Evolutionary conservation across 2,113 vertebrate species (phyloP).

Genomic region (Phainopepla nitens): DNA sequence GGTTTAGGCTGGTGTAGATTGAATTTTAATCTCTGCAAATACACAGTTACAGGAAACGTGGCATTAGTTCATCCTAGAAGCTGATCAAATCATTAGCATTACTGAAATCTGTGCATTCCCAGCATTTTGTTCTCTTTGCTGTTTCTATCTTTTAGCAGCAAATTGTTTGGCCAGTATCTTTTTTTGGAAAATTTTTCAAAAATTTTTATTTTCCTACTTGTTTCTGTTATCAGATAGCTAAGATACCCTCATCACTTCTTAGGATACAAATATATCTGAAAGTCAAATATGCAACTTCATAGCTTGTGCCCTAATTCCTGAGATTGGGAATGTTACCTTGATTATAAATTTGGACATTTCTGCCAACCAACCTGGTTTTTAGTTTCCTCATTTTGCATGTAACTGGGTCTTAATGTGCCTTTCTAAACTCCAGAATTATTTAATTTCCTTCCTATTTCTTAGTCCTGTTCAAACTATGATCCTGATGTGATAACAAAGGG

Average conservation of each 20-base stretch:
- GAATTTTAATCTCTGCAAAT: background rate
- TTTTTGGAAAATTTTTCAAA: background rate
- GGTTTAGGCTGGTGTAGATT: background rate
- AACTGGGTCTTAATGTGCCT: background rate
- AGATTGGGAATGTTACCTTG: background rate
- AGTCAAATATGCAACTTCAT: background rate
- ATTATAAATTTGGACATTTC: slow-evolving; percentile 8
- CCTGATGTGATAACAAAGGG: slow-evolving; percentile 35
- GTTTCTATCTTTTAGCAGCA: background rate
- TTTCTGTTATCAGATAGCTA: background rate
- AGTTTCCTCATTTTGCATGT: slow-evolving; percentile 56
- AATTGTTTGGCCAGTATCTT: background rate
- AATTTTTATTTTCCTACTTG: background rate
- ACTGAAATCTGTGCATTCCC: background rate
- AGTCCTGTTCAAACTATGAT: slow-evolving; percentile 31
- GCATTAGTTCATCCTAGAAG: background rate
- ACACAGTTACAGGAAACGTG: background rate
- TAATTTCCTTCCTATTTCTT: slow-evolving; percentile 69
- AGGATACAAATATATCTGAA: background rate
- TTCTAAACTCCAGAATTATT: slow-evolving; percentile 48
- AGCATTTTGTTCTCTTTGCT: background rate
- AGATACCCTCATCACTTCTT: background rate
- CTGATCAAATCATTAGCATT: background rate
- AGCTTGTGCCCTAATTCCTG: background rate
- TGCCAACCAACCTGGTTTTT: background rate